Evolutionary conservation across 2,113 vertebrate species (phyloP).

Genomic region (Tragelaphus imberbis): DNA sequence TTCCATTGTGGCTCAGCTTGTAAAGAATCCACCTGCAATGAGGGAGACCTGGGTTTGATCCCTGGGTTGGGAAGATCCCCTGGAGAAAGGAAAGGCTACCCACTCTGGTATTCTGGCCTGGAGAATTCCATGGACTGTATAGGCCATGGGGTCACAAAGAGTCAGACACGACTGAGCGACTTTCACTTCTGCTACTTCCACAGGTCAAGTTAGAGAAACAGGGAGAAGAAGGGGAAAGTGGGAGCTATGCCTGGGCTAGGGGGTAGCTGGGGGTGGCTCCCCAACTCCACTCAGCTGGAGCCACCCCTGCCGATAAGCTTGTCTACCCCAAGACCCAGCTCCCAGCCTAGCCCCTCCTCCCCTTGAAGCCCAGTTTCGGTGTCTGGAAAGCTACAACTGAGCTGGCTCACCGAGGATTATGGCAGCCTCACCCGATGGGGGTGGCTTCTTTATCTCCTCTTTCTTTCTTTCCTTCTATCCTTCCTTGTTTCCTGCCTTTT

Average conservation of each 20-base stretch:
- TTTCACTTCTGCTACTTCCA: neutral
- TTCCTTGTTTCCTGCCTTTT: neutral
- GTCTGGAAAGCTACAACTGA: constrained; percentile 64
- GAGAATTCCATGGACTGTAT: neutral
- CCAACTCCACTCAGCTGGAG: neutral
- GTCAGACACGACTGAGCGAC: fast-evolving
- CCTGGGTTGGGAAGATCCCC: neutral
- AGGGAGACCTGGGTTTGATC: neutral
- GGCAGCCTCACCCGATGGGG: constrained; percentile 34
- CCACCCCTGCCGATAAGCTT: constrained; percentile 56
- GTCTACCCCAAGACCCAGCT: constrained; percentile 68
- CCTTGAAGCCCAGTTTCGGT: constrained; percentile 63
- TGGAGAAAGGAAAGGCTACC: neutral
- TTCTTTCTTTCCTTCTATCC: neutral
- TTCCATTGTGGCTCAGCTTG: neutral
- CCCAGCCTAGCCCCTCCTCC: constrained; percentile 56
- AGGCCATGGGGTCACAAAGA: neutral
- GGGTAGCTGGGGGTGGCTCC: neutral
- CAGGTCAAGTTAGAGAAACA: neutral
- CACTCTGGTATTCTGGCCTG: neutral
- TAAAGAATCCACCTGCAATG: neutral
- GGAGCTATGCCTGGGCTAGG: neutral
- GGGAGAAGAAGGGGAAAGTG: neutral
- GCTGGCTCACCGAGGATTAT: constrained; percentile 48
- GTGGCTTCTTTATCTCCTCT: neutral